phyloP scores from a whole-genome alignment of 2,113 vertebrate genomes.

The Crotophaga sulcirostris region DNA sequence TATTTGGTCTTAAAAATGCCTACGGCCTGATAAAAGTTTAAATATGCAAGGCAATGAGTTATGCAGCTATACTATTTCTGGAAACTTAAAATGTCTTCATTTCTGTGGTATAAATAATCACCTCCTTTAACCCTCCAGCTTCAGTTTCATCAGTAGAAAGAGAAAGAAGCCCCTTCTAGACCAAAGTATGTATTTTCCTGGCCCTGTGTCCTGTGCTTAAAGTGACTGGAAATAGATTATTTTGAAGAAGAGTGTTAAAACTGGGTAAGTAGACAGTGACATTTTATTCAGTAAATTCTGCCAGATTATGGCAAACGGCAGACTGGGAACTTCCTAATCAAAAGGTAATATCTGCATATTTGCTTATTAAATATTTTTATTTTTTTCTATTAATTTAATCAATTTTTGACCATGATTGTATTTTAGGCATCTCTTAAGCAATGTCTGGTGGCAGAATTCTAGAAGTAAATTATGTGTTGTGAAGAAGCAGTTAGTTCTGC shows the following conservation, averaged over 20 bases:
- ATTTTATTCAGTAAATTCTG: neutral
- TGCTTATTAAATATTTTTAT: neutral
- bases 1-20: neutral
- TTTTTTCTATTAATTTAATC: neutral
- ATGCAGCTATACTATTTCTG: neutral
- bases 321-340: neutral
- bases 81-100: neutral
- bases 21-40: neutral
- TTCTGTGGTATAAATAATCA: neutral
- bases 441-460: neutral
- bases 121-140: neutral
- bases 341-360: neutral
- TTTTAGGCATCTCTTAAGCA: neutral
- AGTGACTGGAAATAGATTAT: no score
- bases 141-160: neutral
- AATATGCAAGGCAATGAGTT: neutral
- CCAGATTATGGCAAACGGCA: neutral
- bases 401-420: neutral
- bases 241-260: neutral
- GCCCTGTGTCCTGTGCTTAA: neutral
- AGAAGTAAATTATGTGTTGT: neutral
- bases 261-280: neutral
- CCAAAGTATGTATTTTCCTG: neutral
- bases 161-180: neutral
- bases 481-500: neutral